Conservation (phyloP, 37 sponge, comb jelly and placozoan species). For the Ianthella basta region DNA sequence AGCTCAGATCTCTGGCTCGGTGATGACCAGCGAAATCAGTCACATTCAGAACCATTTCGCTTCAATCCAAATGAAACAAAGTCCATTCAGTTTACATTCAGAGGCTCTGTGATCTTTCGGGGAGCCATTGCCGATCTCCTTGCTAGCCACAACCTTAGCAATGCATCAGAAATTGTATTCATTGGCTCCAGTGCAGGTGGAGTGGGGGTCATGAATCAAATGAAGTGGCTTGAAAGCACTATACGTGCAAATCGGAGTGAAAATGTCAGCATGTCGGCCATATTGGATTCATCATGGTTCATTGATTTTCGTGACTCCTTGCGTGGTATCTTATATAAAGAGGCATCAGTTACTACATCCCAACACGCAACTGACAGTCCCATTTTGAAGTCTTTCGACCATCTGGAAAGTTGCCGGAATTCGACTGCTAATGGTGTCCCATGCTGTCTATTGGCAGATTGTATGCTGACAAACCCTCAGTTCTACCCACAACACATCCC, state of each 20-base stretch:
- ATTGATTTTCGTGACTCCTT: conserved; percentile 68
- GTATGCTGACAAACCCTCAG: conserved; percentile 37
- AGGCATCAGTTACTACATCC: neutral
- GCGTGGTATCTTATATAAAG: neutral
- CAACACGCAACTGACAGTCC: neutral
- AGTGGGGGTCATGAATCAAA: conserved; percentile 72
- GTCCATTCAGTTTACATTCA: conserved; percentile 64
- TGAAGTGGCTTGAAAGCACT: conserved; percentile 48
- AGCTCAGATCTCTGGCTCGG: conserved; percentile 78
- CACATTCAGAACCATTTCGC: conserved; percentile 3
- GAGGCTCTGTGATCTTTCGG: conserved; percentile 60
- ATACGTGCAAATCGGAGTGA: neutral
- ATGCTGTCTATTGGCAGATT: conserved; percentile 53
- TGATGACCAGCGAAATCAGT: neutral
- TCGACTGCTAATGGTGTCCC: neutral
- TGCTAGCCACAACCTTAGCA: conserved; percentile 12
- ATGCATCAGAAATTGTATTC: conserved; percentile 55
- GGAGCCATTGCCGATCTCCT: conserved; percentile 48
- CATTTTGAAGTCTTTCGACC: no score
- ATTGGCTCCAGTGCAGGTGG: conserved; percentile 91
- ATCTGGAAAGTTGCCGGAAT: no score
- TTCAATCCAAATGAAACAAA: conserved; percentile 23
- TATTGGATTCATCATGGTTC: conserved; percentile 89
- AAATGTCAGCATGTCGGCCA: conserved; percentile 27
- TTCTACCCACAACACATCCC: conserved; percentile 53